Percentiles rank a stretch among this genome's conserved stretches.
phyloP scores from a whole-genome alignment of 1,140 invertebrate species.

The Conus ventricosus region DNA sequence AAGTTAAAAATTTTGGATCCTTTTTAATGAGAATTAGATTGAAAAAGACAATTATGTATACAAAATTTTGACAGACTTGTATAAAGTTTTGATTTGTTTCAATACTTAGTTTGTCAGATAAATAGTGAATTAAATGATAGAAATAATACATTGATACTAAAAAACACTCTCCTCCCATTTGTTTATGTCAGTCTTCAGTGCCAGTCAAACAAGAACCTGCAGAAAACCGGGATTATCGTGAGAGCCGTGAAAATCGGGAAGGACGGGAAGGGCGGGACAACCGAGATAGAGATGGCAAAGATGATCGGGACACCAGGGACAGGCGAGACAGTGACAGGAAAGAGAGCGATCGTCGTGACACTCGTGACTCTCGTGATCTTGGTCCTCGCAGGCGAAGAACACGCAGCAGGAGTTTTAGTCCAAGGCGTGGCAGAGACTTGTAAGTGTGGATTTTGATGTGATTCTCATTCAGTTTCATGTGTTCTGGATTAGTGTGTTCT shows the following conservation, averaged over 20 bases:
- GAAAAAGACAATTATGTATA: too few relatives aligned
- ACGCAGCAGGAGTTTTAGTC: constrained; percentile 44
- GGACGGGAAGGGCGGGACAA: constrained; percentile 25
- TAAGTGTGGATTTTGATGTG: constrained; percentile 17
- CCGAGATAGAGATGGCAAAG: constrained; percentile 33
- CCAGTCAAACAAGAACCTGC: constrained; percentile 13
- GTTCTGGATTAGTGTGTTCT: too few relatives aligned
- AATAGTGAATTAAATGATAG: too few relatives aligned
- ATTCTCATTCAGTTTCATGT: too few relatives aligned
- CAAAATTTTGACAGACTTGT: too few relatives aligned
- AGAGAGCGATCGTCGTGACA: constrained; percentile 18
- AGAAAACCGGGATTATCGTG: constrained; percentile 16
- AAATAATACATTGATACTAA: too few relatives aligned
- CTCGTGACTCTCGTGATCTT: neutral
- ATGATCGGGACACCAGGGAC: constrained; percentile 41
- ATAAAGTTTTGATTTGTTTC: too few relatives aligned
- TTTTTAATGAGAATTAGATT: too few relatives aligned
- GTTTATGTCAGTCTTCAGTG: neutral
- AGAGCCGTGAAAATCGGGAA: constrained; percentile 6
- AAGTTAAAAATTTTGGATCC: too few relatives aligned
- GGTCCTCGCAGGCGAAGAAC: constrained; percentile 32
- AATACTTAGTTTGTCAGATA: too few relatives aligned
- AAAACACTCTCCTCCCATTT: too few relatives aligned
- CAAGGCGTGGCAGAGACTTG: constrained; percentile 38
- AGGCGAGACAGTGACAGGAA: constrained; percentile 26